Conservation (phyloP, 2,113 vertebrate species). For the Pelecanus crispus region DNA sequence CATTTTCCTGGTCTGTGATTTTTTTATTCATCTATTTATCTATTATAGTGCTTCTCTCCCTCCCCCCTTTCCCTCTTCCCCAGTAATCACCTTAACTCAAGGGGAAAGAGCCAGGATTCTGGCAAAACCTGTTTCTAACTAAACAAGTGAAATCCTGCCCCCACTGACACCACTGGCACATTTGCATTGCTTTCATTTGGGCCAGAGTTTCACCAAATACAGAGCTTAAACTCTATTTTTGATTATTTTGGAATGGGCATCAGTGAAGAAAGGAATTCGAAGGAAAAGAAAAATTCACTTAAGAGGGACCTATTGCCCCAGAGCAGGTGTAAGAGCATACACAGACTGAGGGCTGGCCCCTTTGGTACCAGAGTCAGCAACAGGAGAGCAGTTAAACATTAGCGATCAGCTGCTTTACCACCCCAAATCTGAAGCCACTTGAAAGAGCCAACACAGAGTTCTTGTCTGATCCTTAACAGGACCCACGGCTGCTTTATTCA, state of each 20-base stretch:
- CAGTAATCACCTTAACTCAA: not conserved
- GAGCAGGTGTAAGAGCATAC: not conserved
- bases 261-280: not conserved
- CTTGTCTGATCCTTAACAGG: not conserved
- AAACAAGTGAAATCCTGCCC: conserved; percentile 43
- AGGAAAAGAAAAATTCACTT: not conserved
- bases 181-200: not conserved
- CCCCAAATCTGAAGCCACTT: not conserved
- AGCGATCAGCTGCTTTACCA: not conserved
- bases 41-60: not conserved
- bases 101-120: conserved; percentile 31
- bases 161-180: not conserved
- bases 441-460: not conserved
- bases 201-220: not conserved
- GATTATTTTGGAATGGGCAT: not conserved
- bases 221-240: not conserved
- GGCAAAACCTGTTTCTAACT: conserved; percentile 41
- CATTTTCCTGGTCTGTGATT: not conserved
- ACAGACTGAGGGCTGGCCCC: not conserved
- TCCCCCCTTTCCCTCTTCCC: not conserved
- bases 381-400: not conserved
- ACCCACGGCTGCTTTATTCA: not conserved
- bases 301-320: not conserved
- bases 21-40: not conserved
- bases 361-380: not conserved